Percentiles rank a stretch among this genome's conserved stretches.
Evolutionary conservation across 1,140 invertebrate genomes (phyloP).

Genomic region (Trachymyrmex septentrionalis): DNA sequence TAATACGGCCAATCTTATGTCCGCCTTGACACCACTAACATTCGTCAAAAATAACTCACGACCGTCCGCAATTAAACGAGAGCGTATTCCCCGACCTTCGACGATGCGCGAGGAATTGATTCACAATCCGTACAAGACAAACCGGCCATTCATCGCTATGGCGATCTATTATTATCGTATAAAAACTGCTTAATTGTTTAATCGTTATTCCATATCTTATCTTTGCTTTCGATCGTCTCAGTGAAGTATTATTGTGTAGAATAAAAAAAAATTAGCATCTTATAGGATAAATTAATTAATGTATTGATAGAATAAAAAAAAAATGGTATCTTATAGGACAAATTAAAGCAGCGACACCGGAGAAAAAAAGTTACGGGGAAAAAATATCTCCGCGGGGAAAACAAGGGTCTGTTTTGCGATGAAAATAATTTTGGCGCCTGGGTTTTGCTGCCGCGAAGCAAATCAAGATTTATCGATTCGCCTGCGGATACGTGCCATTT

Average conservation of each 20-base stretch:
- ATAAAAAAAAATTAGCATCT: too few relatives aligned
- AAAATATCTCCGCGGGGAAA: slow-evolving; percentile 2
- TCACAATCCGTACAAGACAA: slow-evolving; percentile 30
- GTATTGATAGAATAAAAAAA: too few relatives aligned
- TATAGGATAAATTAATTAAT: not conserved
- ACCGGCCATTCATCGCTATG: not conserved
- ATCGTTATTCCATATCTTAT: not conserved
- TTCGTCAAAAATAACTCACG: slow-evolving; percentile 53
- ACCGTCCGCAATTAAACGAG: slow-evolving; percentile 49
- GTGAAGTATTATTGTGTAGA: not conserved
- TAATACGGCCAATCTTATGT: slow-evolving; percentile 32
- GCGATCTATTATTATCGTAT: slow-evolving; percentile 9
- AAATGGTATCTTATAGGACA: too few relatives aligned
- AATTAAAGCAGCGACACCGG: not conserved
- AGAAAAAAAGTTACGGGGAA: not conserved
- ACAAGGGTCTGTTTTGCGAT: slow-evolving; percentile 36
- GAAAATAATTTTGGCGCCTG: slow-evolving; percentile 53
- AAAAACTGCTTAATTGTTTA: not conserved
- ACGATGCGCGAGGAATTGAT: slow-evolving; percentile 41
- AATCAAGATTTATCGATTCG: slow-evolving; percentile 68
- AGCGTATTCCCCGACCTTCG: slow-evolving; percentile 37
- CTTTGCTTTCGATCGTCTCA: not conserved
- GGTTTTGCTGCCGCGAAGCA: not conserved
- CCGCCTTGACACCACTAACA: slow-evolving; percentile 43
- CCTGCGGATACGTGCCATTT: slow-evolving; percentile 59